Percentiles rank a stretch among this genome's conserved stretches.
Conservation (phyloP, 2,113 vertebrate species). For the Saguinus imperator region DNA sequence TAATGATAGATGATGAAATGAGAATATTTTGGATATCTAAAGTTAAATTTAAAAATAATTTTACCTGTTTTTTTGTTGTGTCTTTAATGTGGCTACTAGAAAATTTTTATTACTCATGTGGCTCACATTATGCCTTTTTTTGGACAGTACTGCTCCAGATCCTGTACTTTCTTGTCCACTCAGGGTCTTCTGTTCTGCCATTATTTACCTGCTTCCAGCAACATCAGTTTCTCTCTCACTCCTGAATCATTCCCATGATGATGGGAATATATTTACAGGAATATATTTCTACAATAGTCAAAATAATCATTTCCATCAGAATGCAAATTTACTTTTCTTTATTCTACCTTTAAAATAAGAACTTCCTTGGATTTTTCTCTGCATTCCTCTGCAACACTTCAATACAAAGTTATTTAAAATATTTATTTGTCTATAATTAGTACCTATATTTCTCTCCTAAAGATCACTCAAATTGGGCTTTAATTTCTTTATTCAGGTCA, state of each 20-base stretch:
- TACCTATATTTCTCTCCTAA: not conserved
- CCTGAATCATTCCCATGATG: not conserved
- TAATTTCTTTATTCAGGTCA: not conserved
- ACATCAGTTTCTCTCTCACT: not conserved
- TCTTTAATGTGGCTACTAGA: not conserved
- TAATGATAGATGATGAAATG: not conserved
- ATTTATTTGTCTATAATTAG: not conserved
- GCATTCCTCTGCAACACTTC: not conserved
- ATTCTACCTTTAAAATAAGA: not conserved
- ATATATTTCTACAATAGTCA: too few species aligned
- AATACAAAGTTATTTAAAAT: not conserved
- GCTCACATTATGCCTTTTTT: not conserved
- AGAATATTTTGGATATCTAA: not conserved
- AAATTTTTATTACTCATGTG: not conserved
- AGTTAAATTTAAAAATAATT: not conserved
- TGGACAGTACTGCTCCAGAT: not conserved
- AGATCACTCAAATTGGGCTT: not conserved
- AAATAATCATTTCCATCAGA: not conserved
- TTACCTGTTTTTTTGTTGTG: not conserved
- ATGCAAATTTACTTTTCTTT: not conserved
- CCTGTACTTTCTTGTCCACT: not conserved
- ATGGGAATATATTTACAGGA: too few species aligned
- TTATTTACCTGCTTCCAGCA: not conserved
- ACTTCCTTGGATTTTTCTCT: not conserved
- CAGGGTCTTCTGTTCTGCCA: not conserved